Base-by-base conservation (phyloP, 2,113 vertebrate species). In the Erpornis zantholeuca region DNA sequence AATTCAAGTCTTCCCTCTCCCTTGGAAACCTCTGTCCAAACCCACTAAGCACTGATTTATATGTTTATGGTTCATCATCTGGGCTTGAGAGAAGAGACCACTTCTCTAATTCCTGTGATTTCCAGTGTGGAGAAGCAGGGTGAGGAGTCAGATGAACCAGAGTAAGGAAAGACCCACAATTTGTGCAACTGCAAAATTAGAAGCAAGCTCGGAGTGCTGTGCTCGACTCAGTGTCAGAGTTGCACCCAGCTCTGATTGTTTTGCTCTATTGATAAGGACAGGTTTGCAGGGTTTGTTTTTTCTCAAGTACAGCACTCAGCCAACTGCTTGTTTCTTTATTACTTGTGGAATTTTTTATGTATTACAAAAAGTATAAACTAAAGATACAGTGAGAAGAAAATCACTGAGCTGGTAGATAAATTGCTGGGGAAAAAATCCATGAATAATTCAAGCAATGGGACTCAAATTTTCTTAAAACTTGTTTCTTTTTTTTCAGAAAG, bases 371-470 rank as follows among this genome's bases (percentile, higher is more conserved):
- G 12, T 69, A 77, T 82, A 90, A 94, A 82, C 66, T 87, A 70
- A 92, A 94, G 72, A 44, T n/a, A 75, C 33, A 53, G 22, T 5
- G 4, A 86, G 72, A 92, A 94, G 40, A 90, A 86, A 94, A 94
- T 71, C 82, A 71, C 60, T 71, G 24, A 84, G 6, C 17, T 94
- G 18, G 70, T 23, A 85, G 49, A 53, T 78, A 96, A 85, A 69
- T 86, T 92, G 33, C 38, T 52, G 57, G 54, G 33, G 49, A 5
- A n/a, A 90, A 56, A 16, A 1, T 0, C 49, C 18, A 89, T 92
- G 23, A 96, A 83, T 96, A 95, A 97, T 92, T 92, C 88, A 95
- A 90, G 72, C 42, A 87, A 22, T 21, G 65, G 28, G 19, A 90
- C 10, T 59, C 38, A 56, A 59, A 36, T 36, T 86, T 85, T 88